Conservation (phyloP, 2,797 vertebrate species). For the Thaleichthys pacificus region DNA sequence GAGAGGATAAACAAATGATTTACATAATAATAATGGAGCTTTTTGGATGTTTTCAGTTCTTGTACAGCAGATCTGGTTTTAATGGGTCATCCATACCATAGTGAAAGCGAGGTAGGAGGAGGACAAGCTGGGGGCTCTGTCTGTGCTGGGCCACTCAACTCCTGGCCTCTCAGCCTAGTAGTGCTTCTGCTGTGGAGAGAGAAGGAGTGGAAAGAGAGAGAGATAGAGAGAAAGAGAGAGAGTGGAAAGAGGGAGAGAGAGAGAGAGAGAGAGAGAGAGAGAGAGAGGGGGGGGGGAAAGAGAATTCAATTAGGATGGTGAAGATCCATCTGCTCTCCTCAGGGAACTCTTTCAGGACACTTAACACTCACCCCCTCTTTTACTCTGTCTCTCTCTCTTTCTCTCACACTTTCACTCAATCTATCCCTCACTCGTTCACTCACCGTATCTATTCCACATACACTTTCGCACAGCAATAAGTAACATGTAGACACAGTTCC, state of each 20-base stretch:
- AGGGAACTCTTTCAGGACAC: neutral
- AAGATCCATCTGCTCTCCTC: neutral
- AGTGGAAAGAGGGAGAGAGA: too few relatives aligned
- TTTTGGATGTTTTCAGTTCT: neutral
- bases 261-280: too few relatives aligned
- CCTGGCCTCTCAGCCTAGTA: neutral
- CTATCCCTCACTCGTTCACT: neutral
- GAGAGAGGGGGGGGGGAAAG: neutral
- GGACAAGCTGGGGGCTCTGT: neutral
- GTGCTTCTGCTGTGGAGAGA: conserved; percentile 28
- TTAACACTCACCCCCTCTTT: neutral
- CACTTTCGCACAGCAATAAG: neutral
- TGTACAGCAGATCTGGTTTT: neutral
- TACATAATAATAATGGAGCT: neutral
- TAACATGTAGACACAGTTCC: neutral
- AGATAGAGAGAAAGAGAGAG: neutral
- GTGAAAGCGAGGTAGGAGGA: neutral
- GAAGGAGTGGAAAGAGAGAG: neutral
- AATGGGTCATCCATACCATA: too few relatives aligned
- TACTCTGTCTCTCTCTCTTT: neutral
- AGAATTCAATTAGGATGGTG: neutral
- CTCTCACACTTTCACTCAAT: neutral
- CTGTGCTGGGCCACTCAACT: neutral
- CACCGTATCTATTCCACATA: neutral
- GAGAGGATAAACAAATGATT: neutral